Evolutionary conservation across 92 coral and sea anemone species (phyloP).

Genomic region (Anthopleura xanthogrammica): DNA sequence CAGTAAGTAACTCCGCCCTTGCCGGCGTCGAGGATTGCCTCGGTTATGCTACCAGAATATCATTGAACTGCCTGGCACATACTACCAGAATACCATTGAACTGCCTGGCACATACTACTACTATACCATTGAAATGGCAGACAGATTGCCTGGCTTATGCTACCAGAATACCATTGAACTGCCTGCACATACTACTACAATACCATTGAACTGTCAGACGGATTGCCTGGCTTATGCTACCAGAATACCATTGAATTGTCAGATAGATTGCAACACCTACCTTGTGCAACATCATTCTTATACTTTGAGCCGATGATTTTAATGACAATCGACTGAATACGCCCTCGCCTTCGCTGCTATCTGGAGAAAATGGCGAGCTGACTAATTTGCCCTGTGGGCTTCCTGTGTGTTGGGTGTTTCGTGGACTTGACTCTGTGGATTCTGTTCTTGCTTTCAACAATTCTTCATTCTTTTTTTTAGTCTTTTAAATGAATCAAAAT

Average conservation of each 20-base stretch:
- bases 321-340: conserved; percentile 54
- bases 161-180: neutral
- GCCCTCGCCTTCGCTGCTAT: conserved; percentile 71
- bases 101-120: neutral
- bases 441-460: conserved; percentile 54
- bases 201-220: too few species aligned
- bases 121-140: neutral
- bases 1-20: too few species aligned
- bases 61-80: neutral
- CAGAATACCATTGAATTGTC: neutral
- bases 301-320: conserved; percentile 79
- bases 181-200: neutral
- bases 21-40: too few species aligned
- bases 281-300: conserved; percentile 68
- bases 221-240: too few species aligned
- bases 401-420: conserved; percentile 54
- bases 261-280: conserved; percentile 16
- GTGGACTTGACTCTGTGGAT: conserved; percentile 52
- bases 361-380: conserved; percentile 74
- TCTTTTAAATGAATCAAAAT: conserved; percentile 23
- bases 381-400: conserved; percentile 57
- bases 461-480: conserved; percentile 80
- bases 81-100: neutral
- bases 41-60: too few species aligned
- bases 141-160: neutral